A percentile compares a stretch with the other conserved stretches of the same genome.
Evolutionary conservation across 2,797 vertebrate species (phyloP).

Genomic region (Nyctibius grandis): DNA sequence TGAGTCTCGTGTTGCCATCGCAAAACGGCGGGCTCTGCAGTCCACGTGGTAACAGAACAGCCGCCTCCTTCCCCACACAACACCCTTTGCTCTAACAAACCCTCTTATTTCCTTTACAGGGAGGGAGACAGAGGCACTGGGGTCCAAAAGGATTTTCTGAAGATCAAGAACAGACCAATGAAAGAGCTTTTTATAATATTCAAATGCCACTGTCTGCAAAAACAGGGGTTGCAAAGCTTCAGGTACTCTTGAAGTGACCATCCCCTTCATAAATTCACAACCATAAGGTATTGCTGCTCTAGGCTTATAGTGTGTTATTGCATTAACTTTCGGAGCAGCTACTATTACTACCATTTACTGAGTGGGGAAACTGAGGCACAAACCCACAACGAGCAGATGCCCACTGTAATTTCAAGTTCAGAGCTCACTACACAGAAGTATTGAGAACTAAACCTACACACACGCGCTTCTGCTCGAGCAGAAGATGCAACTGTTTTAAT

Average conservation of each 20-base stretch:
- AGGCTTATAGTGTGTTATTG: accelerated
- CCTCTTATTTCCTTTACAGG: neutral
- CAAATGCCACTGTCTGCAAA: accelerated
- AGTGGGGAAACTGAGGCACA: neutral
- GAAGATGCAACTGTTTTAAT: neutral
- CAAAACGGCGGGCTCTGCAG: neutral
- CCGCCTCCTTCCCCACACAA: neutral
- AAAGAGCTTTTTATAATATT: accelerated
- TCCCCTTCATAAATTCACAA: neutral
- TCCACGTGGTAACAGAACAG: neutral
- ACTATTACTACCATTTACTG: neutral
- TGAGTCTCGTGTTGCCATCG: neutral
- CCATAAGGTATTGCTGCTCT: neutral
- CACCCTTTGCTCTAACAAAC: neutral
- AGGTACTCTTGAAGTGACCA: accelerated
- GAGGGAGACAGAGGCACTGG: neutral
- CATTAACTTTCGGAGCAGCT: neutral
- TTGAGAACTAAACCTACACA: accelerated
- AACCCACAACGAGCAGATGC: accelerated
- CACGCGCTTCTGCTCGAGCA: neutral
- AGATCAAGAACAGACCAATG: neutral
- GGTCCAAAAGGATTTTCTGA: neutral
- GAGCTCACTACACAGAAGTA: neutral
- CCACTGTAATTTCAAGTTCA: neutral
- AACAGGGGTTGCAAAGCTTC: neutral